Evolutionary conservation across 2,888 invertebrate species (phyloP).

Genomic region (Amphipyra berbera): DNA sequence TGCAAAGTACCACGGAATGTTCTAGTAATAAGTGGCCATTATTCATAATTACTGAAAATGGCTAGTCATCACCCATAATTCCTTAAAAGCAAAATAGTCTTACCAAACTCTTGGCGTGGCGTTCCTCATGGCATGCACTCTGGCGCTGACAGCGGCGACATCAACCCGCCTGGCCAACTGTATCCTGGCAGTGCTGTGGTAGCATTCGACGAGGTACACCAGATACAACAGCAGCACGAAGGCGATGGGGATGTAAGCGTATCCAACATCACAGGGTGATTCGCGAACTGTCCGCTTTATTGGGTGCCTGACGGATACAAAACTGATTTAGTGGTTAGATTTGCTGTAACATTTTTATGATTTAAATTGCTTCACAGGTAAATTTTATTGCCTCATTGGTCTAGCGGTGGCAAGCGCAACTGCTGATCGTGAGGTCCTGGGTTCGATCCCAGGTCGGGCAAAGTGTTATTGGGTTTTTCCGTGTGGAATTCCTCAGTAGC

Average conservation of each 20-base stretch:
- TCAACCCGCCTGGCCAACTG: constrained; percentile 91
- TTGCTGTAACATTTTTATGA: constrained; percentile 35
- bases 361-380: no score
- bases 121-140: constrained; percentile 91
- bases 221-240: constrained; percentile 94
- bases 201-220: constrained; percentile 95
- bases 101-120: constrained; percentile 94
- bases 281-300: constrained; percentile 91
- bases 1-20: no score
- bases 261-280: constrained; percentile 95
- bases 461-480: no score
- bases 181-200: constrained; percentile 94
- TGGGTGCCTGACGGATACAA: constrained; percentile 87
- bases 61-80: no score
- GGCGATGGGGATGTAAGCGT: constrained; percentile 95
- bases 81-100: constrained; percentile 47
- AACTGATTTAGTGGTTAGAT: constrained; percentile 69
- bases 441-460: no score
- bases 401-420: no score
- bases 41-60: no score
- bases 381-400: no score
- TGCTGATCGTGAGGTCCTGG: no score
- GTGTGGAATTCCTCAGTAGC: no score
- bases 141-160: constrained; percentile 91
- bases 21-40: no score